phyloP scores from a whole-genome alignment of 2,888 invertebrate genomes.

The Dryadula phaetusa region DNA sequence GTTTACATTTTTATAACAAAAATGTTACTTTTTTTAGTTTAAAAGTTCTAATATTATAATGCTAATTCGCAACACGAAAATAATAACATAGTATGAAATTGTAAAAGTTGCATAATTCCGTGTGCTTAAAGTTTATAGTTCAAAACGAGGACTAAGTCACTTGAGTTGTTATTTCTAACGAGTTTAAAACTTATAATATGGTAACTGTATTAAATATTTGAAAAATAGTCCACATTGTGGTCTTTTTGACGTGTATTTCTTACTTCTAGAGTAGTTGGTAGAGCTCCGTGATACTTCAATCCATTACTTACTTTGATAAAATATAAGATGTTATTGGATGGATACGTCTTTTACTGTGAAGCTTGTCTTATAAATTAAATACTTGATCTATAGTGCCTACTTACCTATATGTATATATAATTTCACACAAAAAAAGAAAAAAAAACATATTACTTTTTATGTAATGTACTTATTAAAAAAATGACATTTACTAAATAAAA shows the following conservation, averaged over 20 bases:
- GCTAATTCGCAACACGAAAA: slow-evolving; percentile 7
- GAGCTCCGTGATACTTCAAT: no score
- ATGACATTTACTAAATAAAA: no score
- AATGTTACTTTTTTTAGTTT: background rate
- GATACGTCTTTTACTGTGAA: no score
- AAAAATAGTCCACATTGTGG: background rate
- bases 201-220: slow-evolving; percentile 21
- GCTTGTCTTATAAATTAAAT: no score
- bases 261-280: background rate
- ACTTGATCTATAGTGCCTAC: no score
- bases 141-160: slow-evolving; percentile 33
- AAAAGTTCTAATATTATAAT: background rate
- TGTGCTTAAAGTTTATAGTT: slow-evolving; percentile 35
- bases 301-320: no score
- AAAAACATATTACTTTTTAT: no score
- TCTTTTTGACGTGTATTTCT: background rate
- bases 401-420: no score
- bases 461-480: no score
- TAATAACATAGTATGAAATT: slow-evolving; percentile 5
- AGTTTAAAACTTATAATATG: slow-evolving; percentile 34
- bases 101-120: slow-evolving; percentile 35
- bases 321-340: no score
- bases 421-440: no score
- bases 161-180: slow-evolving; percentile 36
- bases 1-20: background rate